Evolutionary conservation across 2,113 vertebrate species (phyloP).

Genomic region (Dasyornis broadbenti): DNA sequence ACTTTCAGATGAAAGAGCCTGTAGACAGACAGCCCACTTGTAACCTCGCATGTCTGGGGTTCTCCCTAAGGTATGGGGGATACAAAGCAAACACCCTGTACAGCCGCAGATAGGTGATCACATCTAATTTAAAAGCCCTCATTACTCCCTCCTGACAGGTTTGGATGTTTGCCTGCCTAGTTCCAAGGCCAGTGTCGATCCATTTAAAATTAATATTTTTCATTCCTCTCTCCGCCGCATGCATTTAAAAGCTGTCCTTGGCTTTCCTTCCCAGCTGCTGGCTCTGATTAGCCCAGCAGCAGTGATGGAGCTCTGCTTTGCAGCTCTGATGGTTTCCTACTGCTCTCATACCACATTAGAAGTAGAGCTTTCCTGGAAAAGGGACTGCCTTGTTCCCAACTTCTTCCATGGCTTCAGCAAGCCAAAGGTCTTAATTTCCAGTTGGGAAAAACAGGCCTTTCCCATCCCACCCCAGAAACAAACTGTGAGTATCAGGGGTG

Average conservation of each 20-base stretch:
- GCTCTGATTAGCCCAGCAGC: not conserved
- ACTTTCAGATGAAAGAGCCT: not conserved
- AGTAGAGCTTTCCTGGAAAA: slow-evolving; percentile 36
- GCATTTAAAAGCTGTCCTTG: not conserved
- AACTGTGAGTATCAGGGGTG: not conserved
- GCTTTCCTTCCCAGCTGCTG: not conserved
- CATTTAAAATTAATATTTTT: slow-evolving; percentile 58
- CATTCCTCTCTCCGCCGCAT: not conserved
- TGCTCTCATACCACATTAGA: slow-evolving; percentile 1
- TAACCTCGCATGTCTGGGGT: not conserved
- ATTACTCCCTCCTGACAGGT: slow-evolving; percentile 45
- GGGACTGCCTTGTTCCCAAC: slow-evolving; percentile 6
- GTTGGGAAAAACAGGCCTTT: not conserved
- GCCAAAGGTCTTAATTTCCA: not conserved
- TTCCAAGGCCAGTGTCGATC: slow-evolving; percentile 5
- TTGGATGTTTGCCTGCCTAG: slow-evolving; percentile 45
- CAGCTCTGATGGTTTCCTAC: not conserved
- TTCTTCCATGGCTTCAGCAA: not conserved
- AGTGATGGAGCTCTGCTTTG: not conserved
- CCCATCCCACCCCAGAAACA: not conserved
- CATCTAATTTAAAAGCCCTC: slow-evolving; percentile 46
- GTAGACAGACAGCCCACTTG: not conserved
- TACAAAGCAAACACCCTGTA: slow-evolving; percentile 3
- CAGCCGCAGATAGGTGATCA: slow-evolving; percentile 40
- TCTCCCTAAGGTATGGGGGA: not conserved